Percentiles rank a stretch among this genome's conserved stretches.
Conservation (phyloP, 2,888 invertebrate species). For the Cristatella mucedo region DNA sequence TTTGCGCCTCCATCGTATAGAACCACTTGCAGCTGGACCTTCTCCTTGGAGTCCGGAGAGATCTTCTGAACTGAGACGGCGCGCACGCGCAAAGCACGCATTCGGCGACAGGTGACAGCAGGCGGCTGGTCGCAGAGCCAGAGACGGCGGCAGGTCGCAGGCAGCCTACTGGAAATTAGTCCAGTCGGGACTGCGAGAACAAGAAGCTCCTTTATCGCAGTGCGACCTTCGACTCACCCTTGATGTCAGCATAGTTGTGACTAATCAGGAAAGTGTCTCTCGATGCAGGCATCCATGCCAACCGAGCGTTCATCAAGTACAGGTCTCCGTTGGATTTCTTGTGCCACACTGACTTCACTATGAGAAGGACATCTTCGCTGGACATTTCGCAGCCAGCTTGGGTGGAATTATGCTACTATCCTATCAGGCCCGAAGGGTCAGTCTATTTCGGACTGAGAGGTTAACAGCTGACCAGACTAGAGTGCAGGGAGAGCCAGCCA, state of each 20-base stretch:
- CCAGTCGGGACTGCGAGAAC: not conserved
- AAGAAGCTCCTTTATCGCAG: not conserved
- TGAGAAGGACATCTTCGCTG: slow-evolving; percentile 73
- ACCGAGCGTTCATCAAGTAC: slow-evolving; percentile 82
- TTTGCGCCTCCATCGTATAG: slow-evolving; percentile 81
- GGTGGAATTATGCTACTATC: no score
- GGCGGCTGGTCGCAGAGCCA: no score
- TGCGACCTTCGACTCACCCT: slow-evolving; percentile 50
- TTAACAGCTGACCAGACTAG: no score
- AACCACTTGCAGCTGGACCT: slow-evolving; percentile 91
- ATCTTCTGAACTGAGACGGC: slow-evolving; percentile 82
- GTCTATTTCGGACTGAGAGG: no score
- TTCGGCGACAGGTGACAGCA: no score
- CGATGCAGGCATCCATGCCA: slow-evolving; percentile 83
- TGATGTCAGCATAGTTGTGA: slow-evolving; percentile 84
- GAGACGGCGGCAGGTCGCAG: no score
- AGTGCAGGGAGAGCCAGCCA: no score
- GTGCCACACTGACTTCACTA: slow-evolving; percentile 75
- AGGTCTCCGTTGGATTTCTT: slow-evolving; percentile 91
- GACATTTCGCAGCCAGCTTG: no score
- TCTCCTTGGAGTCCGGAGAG: slow-evolving; percentile 80
- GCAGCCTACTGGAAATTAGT: no score
- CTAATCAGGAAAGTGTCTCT: slow-evolving; percentile 83
- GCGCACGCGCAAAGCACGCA: no score
- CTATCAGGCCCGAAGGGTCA: no score